Evolutionary conservation across 2,888 invertebrate genomes (phyloP).

Genomic region (Ichneumoninae sp.): DNA sequence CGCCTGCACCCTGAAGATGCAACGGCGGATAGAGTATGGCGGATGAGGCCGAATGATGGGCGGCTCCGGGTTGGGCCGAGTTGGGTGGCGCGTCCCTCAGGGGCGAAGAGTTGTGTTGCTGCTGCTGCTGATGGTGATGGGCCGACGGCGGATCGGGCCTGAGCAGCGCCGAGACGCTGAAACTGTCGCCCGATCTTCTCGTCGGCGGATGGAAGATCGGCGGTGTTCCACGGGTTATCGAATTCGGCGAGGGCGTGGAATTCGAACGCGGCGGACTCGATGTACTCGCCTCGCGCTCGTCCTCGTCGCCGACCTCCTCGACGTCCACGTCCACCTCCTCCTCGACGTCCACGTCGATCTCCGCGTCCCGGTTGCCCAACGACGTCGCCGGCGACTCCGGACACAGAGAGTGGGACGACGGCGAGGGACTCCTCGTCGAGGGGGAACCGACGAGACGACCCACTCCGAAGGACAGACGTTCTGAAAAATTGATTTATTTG

Average conservation of each 20-base stretch:
- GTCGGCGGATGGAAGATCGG: slow-evolving; percentile 77
- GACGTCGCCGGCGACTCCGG: slow-evolving; percentile 80
- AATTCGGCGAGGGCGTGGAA: slow-evolving; percentile 78
- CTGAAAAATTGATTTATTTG: slow-evolving; percentile 84
- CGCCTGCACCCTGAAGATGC: slow-evolving; percentile 80
- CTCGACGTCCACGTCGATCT: slow-evolving; percentile 80
- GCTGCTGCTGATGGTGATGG: slow-evolving; percentile 84
- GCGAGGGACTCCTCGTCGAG: slow-evolving; percentile 79
- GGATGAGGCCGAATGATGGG: slow-evolving; percentile 86
- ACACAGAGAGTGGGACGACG: slow-evolving; percentile 79
- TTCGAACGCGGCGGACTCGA: slow-evolving; percentile 79
- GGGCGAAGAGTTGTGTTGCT: slow-evolving; percentile 84
- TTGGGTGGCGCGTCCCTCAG: slow-evolving; percentile 69
- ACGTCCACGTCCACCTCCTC: slow-evolving; percentile 83
- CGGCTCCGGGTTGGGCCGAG: slow-evolving; percentile 75
- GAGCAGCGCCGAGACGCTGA: slow-evolving; percentile 93
- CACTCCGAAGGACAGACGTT: slow-evolving; percentile 93
- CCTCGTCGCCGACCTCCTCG: slow-evolving; percentile 82
- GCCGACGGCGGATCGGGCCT: slow-evolving; percentile 91
- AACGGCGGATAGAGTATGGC: slow-evolving; percentile 84
- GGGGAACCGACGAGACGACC: slow-evolving; percentile 89
- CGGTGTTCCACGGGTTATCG: slow-evolving; percentile 75
- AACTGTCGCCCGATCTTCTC: slow-evolving; percentile 89
- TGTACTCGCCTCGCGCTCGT: slow-evolving; percentile 77
- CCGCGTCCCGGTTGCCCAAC: slow-evolving; percentile 77